Conservation (phyloP, 2,797 vertebrate species). For the Xenentodon cancila region DNA sequence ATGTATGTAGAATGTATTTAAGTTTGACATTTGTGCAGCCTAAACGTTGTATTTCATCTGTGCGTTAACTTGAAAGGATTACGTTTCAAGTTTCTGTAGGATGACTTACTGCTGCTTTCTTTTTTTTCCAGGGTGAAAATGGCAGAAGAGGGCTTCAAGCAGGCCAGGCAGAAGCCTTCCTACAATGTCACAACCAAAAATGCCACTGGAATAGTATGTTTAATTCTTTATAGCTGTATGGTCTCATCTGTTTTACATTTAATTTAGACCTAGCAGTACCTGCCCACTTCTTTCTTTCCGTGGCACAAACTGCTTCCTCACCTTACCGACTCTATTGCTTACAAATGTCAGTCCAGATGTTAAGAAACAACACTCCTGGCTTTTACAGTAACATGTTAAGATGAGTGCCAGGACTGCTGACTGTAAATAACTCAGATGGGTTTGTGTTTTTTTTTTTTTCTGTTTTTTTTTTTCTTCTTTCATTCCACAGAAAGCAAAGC, state of each 20-base stretch:
- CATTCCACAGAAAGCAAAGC: slow-evolving; percentile 94
- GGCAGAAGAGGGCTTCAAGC: slow-evolving; percentile 91
- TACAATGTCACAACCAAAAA: slow-evolving; percentile 95
- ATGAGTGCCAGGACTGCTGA: slow-evolving; percentile 30
- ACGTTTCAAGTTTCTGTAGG: neutral
- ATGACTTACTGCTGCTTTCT: slow-evolving; percentile 2
- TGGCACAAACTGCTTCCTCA: slow-evolving; percentile 26
- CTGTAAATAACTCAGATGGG: slow-evolving; percentile 55
- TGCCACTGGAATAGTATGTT: slow-evolving; percentile 92
- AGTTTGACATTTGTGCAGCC: no score
- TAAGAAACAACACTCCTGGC: slow-evolving; percentile 37
- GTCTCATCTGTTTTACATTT: slow-evolving; percentile 24
- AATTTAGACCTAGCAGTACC: neutral
- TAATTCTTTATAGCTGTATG: slow-evolving; percentile 2
- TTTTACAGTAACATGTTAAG: slow-evolving; percentile 25
- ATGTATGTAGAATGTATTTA: no score
- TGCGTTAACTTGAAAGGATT: slow-evolving; percentile 1
- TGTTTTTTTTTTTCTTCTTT: slow-evolving; percentile 12
- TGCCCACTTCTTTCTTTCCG: slow-evolving; percentile 1
- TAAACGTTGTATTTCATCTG: neutral
- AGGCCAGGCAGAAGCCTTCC: slow-evolving; percentile 90
- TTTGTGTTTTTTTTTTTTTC: slow-evolving; percentile 42
- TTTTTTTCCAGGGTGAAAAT: slow-evolving; percentile 87
- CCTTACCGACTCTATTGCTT: slow-evolving; percentile 10
- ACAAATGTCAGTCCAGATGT: slow-evolving; percentile 38